Evolutionary conservation across 2,113 vertebrate species (phyloP), one percentile per base, ranked within the genome.

Genomic region (Tricholaema leucomelas): DNA sequence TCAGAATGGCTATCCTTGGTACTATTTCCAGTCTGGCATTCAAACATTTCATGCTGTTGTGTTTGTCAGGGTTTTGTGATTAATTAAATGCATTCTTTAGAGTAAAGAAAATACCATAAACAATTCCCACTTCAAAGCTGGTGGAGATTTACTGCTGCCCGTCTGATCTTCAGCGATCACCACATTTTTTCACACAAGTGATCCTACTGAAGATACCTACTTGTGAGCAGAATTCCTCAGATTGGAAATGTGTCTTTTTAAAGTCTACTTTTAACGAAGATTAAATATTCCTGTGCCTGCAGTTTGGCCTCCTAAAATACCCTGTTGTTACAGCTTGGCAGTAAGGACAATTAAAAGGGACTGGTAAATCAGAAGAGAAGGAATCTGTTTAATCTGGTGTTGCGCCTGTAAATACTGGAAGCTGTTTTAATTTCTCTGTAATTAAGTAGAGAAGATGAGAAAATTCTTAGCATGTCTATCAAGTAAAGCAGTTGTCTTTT

Each of bases 391-490:
- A 42, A 90, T 91, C 77, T 88, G 56, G 60, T 93, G 28, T 46
- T 79, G 61, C 90, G 28, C 31, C 52, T 88, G 18, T 74, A 90
- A 88, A 87, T 94, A 85, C 69, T 59, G 17, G 38, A 83, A 92
- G 81, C 66, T 94, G 80, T 23, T 93, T 94, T 85, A 91, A 70
- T 96, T 94, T 94, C 76, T 72, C 80, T 74, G 59, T 87, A 88
- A 81, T 96, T 96, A 84, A 70, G 44, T 79, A 85, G 89, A 88
- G 79, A 89, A 88, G 84, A 94, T 67, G 66, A 74, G 50, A 95
- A 93, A 96, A 96, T 95, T 95, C 78, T 91, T 96, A 61, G 20
- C 79, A 81, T 91, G 67, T 75, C 87, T 96, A 24, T 80, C 91
- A 92, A 88, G 81, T 86, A 70, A 93, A 95, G 74, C 61, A 84